Percentiles rank a stretch among this genome's conserved stretches.
Conservation (phyloP, 64 coral and sea anemone species). For the Montipora capricornis region DNA sequence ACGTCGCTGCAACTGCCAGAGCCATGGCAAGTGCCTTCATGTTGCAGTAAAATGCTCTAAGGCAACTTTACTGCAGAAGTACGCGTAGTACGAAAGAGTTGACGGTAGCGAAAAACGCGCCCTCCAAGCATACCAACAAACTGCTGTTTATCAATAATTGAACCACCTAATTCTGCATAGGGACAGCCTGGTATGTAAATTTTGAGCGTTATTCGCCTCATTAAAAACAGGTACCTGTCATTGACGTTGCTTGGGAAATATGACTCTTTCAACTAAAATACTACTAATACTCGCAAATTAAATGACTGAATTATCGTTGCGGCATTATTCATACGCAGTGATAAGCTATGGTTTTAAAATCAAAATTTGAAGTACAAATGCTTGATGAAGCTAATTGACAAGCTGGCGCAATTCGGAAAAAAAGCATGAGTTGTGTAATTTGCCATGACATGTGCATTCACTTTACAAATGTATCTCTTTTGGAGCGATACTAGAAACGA, state of each 20-base stretch:
- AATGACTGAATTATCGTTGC: no score
- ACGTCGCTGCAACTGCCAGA: background rate
- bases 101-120: background rate
- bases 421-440: no score
- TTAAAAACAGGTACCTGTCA: constrained; percentile 23
- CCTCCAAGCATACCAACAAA: background rate
- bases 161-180: background rate
- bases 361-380: no score
- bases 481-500: no score
- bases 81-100: background rate
- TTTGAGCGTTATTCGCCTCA: background rate
- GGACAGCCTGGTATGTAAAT: background rate
- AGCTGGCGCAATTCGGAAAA: no score
- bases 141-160: constrained; percentile 33
- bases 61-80: background rate
- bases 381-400: no score
- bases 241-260: background rate
- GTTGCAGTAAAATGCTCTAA: background rate
- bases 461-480: no score
- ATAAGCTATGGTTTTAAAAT: no score
- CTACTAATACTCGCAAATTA: background rate
- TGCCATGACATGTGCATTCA: no score
- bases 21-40: background rate
- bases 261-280: background rate
- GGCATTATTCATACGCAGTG: no score